Evolutionary conservation across 1,140 invertebrate species (phyloP), one percentile per base, ranked within the genome.

Genomic region (Dendroctonus ponderosae): DNA sequence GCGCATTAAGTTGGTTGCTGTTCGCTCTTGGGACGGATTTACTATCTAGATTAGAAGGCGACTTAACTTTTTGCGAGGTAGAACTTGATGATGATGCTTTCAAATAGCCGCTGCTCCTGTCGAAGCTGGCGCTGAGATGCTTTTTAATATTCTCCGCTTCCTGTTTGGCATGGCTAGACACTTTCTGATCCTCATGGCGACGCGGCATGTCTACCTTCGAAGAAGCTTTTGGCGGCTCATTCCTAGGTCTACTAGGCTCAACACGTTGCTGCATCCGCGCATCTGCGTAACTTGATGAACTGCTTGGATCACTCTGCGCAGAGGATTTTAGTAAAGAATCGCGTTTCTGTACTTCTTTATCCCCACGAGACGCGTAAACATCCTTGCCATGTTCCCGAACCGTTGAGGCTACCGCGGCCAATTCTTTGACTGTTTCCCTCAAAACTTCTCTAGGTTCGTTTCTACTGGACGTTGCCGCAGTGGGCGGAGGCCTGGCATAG

Each of bases 31-130:
- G 76, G 74, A 75, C 75, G 72, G 75, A 76, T 71, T 78, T 78
- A 42, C 67, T 63, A 67, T 77, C 76, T 66, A 72, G 49, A 66
- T 54, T 62, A 64, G 73, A 75, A 71, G 75, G 72, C 69, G 74
- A 73, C 56, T 76, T 78, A 49, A 70, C 58, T 74, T 76, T 77
- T 51, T 75, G 75, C 68, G 76, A 77, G 72, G 75, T 76, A 77
- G 71, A 70, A 64, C 72, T 71, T 62, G 26, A 26, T 49, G 38
- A 60, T 39, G 71, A 54, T 60, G 66, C 68, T 74, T 74, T 65
- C 60, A 69, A 53, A 61, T 71, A 71, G 65, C 52, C 51, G 66
- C 50, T 70, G 62, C 67, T 73, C 65, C 65, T 71, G 64, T 74
- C 71, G 43, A 66, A 58, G 58, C 66, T 66, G 44, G 67, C 61